A percentile compares a stretch with the other conserved stretches of the same genome.
Evolutionary conservation across 2,797 vertebrate genomes (phyloP).

Genomic region (Fringilla coelebs): DNA sequence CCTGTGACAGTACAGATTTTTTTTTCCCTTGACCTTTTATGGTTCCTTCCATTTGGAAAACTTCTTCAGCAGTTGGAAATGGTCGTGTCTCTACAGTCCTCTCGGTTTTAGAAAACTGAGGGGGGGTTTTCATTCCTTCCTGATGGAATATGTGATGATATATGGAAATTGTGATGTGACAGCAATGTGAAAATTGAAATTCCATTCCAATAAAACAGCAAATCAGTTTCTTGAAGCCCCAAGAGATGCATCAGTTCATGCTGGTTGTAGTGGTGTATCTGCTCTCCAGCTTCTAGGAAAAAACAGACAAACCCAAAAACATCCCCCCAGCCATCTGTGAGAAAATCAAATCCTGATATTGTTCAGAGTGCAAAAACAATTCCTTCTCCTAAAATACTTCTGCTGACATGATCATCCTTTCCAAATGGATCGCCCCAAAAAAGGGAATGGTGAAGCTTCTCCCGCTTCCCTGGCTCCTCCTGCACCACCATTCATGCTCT

Average conservation of each 20-base stretch:
- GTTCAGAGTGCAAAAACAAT: background rate
- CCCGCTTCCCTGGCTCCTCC: background rate
- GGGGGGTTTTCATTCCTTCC: background rate
- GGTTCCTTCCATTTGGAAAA: constrained; percentile 40
- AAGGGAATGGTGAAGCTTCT: background rate
- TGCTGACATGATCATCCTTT: constrained; percentile 16
- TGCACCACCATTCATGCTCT: fast-evolving
- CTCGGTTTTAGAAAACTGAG: background rate
- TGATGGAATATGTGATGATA: background rate
- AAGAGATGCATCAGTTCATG: background rate
- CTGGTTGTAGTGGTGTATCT: background rate
- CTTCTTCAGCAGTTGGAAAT: background rate
- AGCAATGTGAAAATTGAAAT: background rate
- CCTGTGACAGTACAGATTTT: background rate
- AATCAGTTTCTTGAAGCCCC: background rate
- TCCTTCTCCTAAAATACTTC: background rate
- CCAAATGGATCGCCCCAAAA: background rate
- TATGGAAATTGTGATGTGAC: background rate
- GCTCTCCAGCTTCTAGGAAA: background rate
- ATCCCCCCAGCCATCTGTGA: background rate
- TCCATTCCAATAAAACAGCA: background rate
- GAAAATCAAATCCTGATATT: background rate
- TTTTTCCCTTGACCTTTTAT: background rate
- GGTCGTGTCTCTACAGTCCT: background rate
- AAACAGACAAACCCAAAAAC: background rate